Percentiles rank a stretch among this genome's conserved stretches.
Conservation (phyloP, 2,113 vertebrate genomes). For the Lampris megalopsis region DNA sequence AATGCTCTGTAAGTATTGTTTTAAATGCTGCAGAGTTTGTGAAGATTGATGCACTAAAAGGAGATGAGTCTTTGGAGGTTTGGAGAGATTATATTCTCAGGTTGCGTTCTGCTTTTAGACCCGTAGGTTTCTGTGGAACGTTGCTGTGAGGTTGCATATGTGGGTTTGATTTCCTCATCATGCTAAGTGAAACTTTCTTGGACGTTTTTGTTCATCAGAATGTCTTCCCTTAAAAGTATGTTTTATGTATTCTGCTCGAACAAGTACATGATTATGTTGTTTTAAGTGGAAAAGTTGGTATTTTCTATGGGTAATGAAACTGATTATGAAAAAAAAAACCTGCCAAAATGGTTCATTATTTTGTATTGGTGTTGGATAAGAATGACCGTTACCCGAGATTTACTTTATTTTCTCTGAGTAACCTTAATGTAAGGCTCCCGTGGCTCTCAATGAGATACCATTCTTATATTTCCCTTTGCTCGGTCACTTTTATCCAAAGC, state of each 20-base stretch:
- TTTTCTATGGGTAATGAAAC: slow-evolving; percentile 22
- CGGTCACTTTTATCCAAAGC: slow-evolving; percentile 44
- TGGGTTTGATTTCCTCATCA: slow-evolving; percentile 37
- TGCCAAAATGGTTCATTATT: neutral
- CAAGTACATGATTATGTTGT: slow-evolving; percentile 5
- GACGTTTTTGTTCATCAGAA: slow-evolving; percentile 29
- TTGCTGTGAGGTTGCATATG: slow-evolving; percentile 69
- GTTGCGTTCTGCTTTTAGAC: slow-evolving; percentile 66
- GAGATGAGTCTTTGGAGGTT: slow-evolving; percentile 53
- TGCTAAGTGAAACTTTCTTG: slow-evolving; percentile 17
- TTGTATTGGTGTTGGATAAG: neutral
- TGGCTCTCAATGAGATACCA: neutral
- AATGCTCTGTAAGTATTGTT: slow-evolving; percentile 52
- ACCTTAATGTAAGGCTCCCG: neutral
- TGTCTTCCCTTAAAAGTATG: slow-evolving; percentile 63
- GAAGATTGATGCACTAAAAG: slow-evolving; percentile 50
- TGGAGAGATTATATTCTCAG: slow-evolving; percentile 79
- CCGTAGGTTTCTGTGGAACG: slow-evolving; percentile 66
- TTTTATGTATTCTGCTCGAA: slow-evolving; percentile 59
- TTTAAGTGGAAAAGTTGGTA: slow-evolving; percentile 23
- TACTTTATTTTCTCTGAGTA: no score
- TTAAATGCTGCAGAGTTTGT: slow-evolving; percentile 63
- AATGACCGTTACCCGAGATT: no score
- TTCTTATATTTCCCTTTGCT: neutral
- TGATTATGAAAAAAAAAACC: neutral